phyloP scores from a whole-genome alignment of 2,113 vertebrate genomes.

The Morone saxatilis region DNA sequence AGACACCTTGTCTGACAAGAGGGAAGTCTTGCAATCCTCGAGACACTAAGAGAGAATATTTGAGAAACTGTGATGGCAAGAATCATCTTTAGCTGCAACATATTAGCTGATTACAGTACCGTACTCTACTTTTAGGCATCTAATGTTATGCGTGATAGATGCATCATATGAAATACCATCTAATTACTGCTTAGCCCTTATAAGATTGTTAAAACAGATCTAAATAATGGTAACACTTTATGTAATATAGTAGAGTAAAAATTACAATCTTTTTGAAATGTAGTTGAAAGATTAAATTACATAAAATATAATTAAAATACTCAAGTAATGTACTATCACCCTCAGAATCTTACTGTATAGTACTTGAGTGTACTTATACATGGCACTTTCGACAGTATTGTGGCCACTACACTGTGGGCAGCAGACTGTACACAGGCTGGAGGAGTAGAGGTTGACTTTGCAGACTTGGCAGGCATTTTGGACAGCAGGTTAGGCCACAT shows the following conservation, averaged over 20 bases:
- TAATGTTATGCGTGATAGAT: neutral
- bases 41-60: neutral
- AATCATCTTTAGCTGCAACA: neutral
- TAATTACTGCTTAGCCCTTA: too few species aligned
- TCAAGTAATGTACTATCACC: neutral
- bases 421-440: neutral
- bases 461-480: neutral
- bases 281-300: neutral
- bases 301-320: neutral
- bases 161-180: neutral
- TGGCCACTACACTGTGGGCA: neutral
- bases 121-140: neutral
- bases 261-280: neutral
- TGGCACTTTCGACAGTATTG: neutral
- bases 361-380: neutral
- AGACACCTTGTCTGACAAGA: constrained; percentile 31
- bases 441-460: neutral
- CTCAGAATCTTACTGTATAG: neutral
- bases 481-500: constrained; percentile 3
- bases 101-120: neutral
- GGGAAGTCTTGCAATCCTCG: constrained; percentile 3
- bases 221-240: too few species aligned
- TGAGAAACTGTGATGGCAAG: neutral
- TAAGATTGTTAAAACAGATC: too few species aligned
- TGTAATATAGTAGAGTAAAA: neutral